Conservation (phyloP, 2,888 invertebrate genomes). For the Epinotia bilunana region DNA sequence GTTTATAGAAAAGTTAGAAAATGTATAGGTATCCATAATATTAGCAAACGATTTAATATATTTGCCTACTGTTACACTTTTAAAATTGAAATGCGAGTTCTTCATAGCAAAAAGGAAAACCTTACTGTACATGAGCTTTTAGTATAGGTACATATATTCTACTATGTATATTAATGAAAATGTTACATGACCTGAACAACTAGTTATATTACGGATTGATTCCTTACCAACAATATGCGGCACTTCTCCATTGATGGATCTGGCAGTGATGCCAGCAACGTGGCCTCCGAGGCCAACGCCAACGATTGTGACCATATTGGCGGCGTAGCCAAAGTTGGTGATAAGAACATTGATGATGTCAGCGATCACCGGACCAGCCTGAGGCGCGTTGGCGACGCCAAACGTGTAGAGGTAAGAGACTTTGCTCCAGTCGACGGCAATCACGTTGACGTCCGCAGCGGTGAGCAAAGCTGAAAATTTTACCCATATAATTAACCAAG, state of each 20-base stretch:
- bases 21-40: too few relatives aligned
- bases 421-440: constrained; percentile 76
- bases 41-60: too few relatives aligned
- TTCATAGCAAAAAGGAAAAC: too few relatives aligned
- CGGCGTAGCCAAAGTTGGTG: constrained; percentile 60
- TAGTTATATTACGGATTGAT: background rate
- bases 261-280: constrained; percentile 75
- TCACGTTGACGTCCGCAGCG: constrained; percentile 67
- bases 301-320: constrained; percentile 66
- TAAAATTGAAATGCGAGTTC: too few relatives aligned
- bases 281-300: constrained; percentile 78
- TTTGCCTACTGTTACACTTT: too few relatives aligned
- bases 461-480: constrained; percentile 60
- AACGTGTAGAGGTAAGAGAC: constrained; percentile 62
- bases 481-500: background rate
- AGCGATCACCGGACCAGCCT: constrained; percentile 67
- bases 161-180: background rate
- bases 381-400: constrained; percentile 69
- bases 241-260: constrained; percentile 56
- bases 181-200: background rate
- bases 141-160: too few relatives aligned
- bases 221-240: constrained; percentile 71
- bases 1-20: too few relatives aligned
- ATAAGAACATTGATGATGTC: constrained; percentile 70
- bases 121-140: too few relatives aligned